phyloP scores from a whole-genome alignment of 2,113 vertebrate genomes.

The Dasypus novemcinctus region DNA sequence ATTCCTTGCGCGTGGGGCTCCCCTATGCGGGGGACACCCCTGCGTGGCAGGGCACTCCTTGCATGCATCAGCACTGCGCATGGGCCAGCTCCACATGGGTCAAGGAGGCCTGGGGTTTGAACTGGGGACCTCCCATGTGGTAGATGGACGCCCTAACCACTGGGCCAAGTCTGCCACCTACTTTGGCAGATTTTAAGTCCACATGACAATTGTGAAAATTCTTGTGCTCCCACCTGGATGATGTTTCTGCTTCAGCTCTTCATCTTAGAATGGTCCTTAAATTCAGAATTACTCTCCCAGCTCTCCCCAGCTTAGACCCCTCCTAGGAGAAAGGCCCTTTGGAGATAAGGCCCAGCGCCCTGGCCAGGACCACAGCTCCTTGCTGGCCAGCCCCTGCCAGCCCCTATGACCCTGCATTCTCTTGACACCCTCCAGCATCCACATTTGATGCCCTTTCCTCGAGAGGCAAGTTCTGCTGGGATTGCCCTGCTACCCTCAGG shows the following conservation, averaged over 20 bases:
- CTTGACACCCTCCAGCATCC: background rate
- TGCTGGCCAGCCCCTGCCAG: fast-evolving
- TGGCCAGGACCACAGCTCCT: background rate
- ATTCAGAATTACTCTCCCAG: background rate
- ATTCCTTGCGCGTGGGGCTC: no score
- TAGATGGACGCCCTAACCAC: no score
- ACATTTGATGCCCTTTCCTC: background rate
- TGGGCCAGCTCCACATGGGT: no score
- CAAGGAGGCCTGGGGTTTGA: no score
- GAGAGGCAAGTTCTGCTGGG: background rate
- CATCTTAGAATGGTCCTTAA: background rate
- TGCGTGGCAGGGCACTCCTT: no score
- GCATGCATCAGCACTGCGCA: no score
- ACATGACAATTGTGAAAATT: background rate
- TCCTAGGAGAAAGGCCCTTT: background rate
- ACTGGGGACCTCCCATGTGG: no score
- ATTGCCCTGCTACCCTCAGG: background rate
- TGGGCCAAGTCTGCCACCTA: no score
- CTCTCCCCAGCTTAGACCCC: background rate
- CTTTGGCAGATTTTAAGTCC: background rate
- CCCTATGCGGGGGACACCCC: no score
- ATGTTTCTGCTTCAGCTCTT: background rate
- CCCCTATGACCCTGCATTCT: background rate
- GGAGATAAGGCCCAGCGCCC: background rate
- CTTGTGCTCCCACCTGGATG: background rate